Base-by-base conservation (phyloP, 37 sponge, comb jelly and placozoan genomes). In the Petrosia ficiformis region DNA sequence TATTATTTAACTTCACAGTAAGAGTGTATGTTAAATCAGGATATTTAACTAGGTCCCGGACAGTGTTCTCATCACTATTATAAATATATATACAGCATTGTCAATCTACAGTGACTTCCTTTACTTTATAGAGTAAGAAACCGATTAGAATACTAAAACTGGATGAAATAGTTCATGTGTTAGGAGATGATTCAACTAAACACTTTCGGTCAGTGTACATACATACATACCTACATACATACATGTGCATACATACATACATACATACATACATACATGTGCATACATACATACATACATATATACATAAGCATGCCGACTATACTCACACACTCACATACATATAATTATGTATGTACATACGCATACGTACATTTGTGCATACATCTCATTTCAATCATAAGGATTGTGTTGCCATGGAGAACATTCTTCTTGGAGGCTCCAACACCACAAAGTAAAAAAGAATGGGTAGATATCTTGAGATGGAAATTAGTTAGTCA, bases 371-470 rank as follows among this genome's bases (percentile, higher is more conserved):
- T 10, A 19, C 16, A 48, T 48, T 48, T 16, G 10, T 48, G 54
- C 10, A 10, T 48, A 10, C 16, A 16, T 48, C 16, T 10, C 54
- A 19, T 10, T 48, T 52, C 26, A 33, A 24, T 32, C 29, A 37
- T 1, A 35, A 85, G 86, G 58, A 25, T 85, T 58, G 75, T 85
- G 0, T 67, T 79, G 4, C 79, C 86, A 10, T 59, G 70, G 75
- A 63, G 86, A 65, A 85, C 86, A 39, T 85, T 85, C 65, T 85
- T 52, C 69, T 32, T 85, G 26, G 64, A 67, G 44, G 74, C 86
- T 11, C 44, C 61, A 2, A 57, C 36, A 32, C 33, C 48, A 2
- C 43, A 65, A 24, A 26, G 43, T 28, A 77, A 67, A 30, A 52
- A 42, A 2, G 65, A 71, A 8, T 85, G 86, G 86, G 71, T 85